Evolutionary conservation across 1,140 invertebrate species (phyloP).

Genomic region (Oryctes rhinoceros): DNA sequence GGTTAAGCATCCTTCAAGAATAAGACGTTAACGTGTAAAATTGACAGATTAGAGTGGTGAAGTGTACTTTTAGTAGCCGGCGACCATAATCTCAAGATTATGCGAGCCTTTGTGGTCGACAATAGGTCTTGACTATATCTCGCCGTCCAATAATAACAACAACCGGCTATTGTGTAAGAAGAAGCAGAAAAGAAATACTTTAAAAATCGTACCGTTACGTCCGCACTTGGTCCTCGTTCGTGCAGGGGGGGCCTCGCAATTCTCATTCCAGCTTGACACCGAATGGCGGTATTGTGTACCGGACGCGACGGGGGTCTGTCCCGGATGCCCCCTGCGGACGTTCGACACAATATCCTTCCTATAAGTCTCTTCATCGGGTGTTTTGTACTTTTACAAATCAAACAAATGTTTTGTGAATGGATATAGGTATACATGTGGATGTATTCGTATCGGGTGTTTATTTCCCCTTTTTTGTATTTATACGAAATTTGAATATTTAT

Average conservation of each 20-base stretch:
- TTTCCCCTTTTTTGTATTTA: slow-evolving; percentile 34
- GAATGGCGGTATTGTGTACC: slow-evolving; percentile 15
- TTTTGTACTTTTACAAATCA: slow-evolving; percentile 38
- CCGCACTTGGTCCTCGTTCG: slow-evolving; percentile 7
- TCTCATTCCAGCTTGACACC: slow-evolving; percentile 29
- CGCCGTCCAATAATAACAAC: slow-evolving; percentile 29
- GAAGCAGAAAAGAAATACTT: slow-evolving; percentile 26
- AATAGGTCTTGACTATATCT: slow-evolving; percentile 10
- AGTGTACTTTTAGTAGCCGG: slow-evolving; percentile 33
- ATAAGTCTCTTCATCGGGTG: slow-evolving; percentile 35
- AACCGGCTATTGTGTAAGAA: slow-evolving; percentile 31
- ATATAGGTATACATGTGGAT: neutral
- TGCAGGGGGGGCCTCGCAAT: slow-evolving; percentile 12
- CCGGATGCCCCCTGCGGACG: slow-evolving; percentile 26
- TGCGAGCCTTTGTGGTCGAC: slow-evolving; percentile 28
- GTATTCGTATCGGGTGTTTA: neutral
- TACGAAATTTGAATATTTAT: slow-evolving; percentile 27
- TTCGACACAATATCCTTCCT: slow-evolving; percentile 33
- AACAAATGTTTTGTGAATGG: slow-evolving; percentile 31
- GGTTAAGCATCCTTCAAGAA: slow-evolving; percentile 20
- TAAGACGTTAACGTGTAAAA: slow-evolving; percentile 34
- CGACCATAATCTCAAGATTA: slow-evolving; percentile 36
- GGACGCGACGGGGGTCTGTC: slow-evolving; percentile 17
- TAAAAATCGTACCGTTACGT: slow-evolving; percentile 37
- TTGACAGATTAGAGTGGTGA: slow-evolving; percentile 31